Evolutionary conservation across 2,113 vertebrate genomes (phyloP).

Genomic region (Polyodon spathula): DNA sequence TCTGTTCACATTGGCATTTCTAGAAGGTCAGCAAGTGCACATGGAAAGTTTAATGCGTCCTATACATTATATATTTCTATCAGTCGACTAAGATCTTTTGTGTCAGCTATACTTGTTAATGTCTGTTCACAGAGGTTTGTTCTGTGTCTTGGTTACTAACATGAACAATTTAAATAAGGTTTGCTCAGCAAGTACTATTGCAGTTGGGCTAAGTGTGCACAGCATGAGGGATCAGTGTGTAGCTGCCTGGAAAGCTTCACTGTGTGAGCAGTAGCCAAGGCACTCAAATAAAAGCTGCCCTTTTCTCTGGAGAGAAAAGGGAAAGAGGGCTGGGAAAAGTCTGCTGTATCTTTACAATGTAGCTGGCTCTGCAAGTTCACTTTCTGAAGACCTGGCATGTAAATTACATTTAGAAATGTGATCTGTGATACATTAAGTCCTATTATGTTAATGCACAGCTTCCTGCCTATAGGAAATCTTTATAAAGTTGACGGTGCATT

Average conservation of each 20-base stretch:
- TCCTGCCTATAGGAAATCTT: too few relatives aligned
- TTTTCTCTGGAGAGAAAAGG: conserved; percentile 29
- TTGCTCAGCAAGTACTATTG: background rate
- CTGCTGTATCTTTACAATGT: background rate
- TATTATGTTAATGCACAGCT: too few relatives aligned
- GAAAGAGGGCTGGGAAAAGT: conserved; percentile 24
- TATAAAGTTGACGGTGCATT: too few relatives aligned
- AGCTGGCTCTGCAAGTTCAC: background rate
- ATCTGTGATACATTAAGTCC: too few relatives aligned
- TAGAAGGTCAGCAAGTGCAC: background rate
- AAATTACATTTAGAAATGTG: background rate
- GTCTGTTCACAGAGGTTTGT: background rate
- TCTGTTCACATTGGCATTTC: background rate
- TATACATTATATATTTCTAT: background rate
- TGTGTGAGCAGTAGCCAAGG: conserved; percentile 29
- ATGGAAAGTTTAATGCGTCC: background rate
- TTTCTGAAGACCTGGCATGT: background rate
- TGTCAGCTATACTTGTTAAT: background rate
- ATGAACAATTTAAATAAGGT: conserved; percentile 1
- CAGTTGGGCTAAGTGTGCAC: conserved; percentile 4
- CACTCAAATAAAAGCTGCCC: background rate
- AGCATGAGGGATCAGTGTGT: conserved; percentile 1
- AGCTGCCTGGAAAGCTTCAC: conserved; percentile 32
- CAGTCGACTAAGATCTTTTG: background rate
- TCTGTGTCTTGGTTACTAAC: background rate